A percentile compares a stretch with the other conserved stretches of the same genome.
These are phyloP conservation scores for Nibea albiflora DNA, from an alignment of 2,113 vertebrate genomes.

Conservation along the genomic window DNA sequence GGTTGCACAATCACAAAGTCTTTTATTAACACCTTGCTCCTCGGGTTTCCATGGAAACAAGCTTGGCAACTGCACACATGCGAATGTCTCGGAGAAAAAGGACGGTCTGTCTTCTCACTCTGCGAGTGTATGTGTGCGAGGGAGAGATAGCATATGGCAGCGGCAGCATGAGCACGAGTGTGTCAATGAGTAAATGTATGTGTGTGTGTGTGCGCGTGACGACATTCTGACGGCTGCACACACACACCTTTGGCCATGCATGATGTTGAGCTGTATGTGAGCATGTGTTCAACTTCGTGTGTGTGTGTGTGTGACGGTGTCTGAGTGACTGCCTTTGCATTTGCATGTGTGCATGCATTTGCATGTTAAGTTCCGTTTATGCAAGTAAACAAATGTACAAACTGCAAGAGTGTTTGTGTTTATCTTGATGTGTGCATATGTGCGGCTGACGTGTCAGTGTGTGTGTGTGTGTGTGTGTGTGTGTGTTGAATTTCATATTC, in stretches of 20 bases:
- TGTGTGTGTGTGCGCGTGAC: slow-evolving; percentile 1
- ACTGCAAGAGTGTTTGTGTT: slow-evolving; percentile 48
- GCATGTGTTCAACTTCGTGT: not conserved
- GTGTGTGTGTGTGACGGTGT: not conserved
- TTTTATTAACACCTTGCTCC: slow-evolving; percentile 73
- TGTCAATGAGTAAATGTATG: slow-evolving; percentile 37
- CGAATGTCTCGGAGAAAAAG: slow-evolving; percentile 47
- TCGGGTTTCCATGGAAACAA: slow-evolving; percentile 79
- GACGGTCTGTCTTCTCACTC: slow-evolving; percentile 51
- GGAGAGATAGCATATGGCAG: slow-evolving; percentile 60
- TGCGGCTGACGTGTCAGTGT: slow-evolving; percentile 5
- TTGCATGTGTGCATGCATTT: slow-evolving; percentile 52
- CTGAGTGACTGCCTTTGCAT: not conserved
- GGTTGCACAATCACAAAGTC: slow-evolving; percentile 66
- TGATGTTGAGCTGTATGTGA: not conserved
- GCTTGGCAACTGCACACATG: slow-evolving; percentile 60
- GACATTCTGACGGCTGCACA: not conserved
- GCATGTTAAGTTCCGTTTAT: slow-evolving; percentile 44
- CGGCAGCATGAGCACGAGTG: slow-evolving; percentile 48
- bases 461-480: slow-evolving; percentile 7
- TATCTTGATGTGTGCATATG: not conserved
- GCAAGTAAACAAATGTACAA: slow-evolving; percentile 35
- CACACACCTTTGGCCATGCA: not conserved
- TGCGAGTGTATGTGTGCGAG: slow-evolving; percentile 13
- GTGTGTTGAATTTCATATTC: not conserved